These are phyloP conservation scores for Dermolepida albohirtum DNA, from an alignment of 2,888 invertebrate species.

Conservation along the genomic window DNA sequence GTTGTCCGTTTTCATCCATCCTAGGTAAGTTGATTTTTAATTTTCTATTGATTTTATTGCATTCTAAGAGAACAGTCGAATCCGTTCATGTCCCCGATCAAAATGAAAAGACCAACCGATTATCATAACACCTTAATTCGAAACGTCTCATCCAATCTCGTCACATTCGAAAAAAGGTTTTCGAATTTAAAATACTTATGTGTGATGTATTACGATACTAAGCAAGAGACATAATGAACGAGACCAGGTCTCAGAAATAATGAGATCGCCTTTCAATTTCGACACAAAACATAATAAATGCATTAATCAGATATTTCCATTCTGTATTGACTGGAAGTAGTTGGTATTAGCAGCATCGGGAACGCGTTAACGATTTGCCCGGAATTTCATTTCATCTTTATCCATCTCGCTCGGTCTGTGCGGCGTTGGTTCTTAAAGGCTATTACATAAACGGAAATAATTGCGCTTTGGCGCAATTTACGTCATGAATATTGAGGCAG, in stretches of 20 bases:
- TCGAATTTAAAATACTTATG: too few species aligned
- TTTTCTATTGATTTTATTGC: too few species aligned
- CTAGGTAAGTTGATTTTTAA: too few species aligned
- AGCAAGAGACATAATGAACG: too few species aligned
- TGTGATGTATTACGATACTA: too few species aligned
- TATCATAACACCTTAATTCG: too few species aligned
- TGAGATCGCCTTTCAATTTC: constrained; percentile 17
- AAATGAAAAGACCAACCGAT: too few species aligned
- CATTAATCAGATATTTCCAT: constrained; percentile 32
- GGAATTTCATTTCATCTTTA: constrained; percentile 38
- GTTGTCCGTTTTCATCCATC: too few species aligned
- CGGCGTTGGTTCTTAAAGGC: constrained; percentile 26
- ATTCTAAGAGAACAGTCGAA: too few species aligned
- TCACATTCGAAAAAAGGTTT: too few species aligned
- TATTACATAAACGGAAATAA: constrained; percentile 39
- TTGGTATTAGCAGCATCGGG: constrained; percentile 2
- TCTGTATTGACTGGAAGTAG: constrained; percentile 8
- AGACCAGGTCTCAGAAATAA: not conserved
- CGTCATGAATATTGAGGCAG: constrained; percentile 37
- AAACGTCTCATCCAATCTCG: too few species aligned
- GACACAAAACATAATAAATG: constrained; percentile 13
- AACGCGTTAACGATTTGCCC: constrained; percentile 33
- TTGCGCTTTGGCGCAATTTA: constrained; percentile 39
- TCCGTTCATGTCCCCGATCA: too few species aligned
- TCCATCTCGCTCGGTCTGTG: constrained; percentile 33